phyloP scores from a whole-genome alignment of 1,140 invertebrate genomes.

The Venustaconcha ellipsiformis region DNA sequence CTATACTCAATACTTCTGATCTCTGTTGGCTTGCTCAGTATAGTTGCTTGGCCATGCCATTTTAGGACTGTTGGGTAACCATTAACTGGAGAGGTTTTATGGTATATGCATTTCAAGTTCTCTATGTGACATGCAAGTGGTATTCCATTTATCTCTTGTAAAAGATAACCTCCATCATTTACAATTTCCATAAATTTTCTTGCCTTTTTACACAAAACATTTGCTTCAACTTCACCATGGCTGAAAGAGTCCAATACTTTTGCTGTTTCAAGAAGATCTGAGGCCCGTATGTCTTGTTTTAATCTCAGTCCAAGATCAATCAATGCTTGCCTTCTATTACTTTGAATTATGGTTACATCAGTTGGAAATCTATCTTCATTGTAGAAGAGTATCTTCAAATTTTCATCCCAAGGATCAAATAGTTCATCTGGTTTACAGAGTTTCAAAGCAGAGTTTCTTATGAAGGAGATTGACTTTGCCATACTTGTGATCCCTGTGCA shows the following conservation, averaged over 20 bases:
- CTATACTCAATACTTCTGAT: neutral
- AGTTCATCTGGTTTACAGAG: slow-evolving; percentile 4
- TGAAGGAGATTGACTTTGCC: no score
- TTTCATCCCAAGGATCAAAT: slow-evolving; percentile 12
- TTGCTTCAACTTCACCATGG: neutral
- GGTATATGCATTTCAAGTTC: neutral
- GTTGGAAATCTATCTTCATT: slow-evolving; percentile 13
- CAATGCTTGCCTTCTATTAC: neutral
- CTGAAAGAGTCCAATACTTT: neutral
- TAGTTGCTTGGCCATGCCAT: no score
- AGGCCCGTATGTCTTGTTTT: neutral
- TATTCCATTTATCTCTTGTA: neutral
- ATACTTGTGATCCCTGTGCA: neutral
- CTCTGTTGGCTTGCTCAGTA: slow-evolving; percentile 2
- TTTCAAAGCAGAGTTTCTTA: no score
- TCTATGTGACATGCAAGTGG: neutral
- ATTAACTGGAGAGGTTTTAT: neutral
- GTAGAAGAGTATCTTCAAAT: slow-evolving; percentile 4
- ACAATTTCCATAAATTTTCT: neutral
- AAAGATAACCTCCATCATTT: slow-evolving; percentile 1
- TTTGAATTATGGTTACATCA: no score
- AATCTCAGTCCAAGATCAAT: slow-evolving; percentile 14
- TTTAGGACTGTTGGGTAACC: no score
- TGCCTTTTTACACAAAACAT: neutral
- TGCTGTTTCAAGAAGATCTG: slow-evolving; percentile 1